A percentile compares a stretch with the other conserved stretches of the same genome.
Conservation (phyloP, 2,888 invertebrate genomes). For the Phlogophora meticulosa region DNA sequence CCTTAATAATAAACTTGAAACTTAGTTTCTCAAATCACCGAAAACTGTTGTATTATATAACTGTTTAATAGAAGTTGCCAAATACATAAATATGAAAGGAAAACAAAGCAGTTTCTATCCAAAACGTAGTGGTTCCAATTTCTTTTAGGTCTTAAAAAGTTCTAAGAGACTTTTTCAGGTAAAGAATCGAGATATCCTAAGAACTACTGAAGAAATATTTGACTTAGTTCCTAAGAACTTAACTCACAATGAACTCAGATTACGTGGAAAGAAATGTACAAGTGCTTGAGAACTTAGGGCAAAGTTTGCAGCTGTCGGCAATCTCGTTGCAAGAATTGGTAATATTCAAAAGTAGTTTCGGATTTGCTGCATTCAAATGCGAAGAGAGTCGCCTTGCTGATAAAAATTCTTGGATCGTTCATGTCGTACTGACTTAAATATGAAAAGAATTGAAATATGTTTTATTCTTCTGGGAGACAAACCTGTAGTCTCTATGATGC, state of each 20-base stretch:
- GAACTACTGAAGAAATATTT: constrained; percentile 8
- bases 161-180: neutral
- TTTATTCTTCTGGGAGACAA: too few relatives aligned
- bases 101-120: constrained; percentile 8
- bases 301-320: constrained; percentile 40
- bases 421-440: constrained; percentile 7
- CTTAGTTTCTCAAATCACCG: neutral
- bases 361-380: constrained; percentile 34
- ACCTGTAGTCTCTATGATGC: too few relatives aligned
- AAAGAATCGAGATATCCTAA: constrained; percentile 1
- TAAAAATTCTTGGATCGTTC: constrained; percentile 5
- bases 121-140: too few relatives aligned
- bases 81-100: constrained; percentile 9
- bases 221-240: constrained; percentile 8
- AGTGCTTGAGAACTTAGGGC: constrained; percentile 29
- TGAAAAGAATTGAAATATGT: neutral
- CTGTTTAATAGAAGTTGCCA: constrained; percentile 29
- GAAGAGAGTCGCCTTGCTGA: neutral
- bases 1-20: constrained; percentile 7
- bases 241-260: constrained; percentile 20
- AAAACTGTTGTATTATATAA: constrained; percentile 11
- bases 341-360: constrained; percentile 28
- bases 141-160: neutral
- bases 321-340: constrained; percentile 11
- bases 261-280: constrained; percentile 15